These are phyloP conservation scores for Ficedula albicollis DNA, from an alignment of 2,797 vertebrate genomes.

Conservation along the genomic window DNA sequence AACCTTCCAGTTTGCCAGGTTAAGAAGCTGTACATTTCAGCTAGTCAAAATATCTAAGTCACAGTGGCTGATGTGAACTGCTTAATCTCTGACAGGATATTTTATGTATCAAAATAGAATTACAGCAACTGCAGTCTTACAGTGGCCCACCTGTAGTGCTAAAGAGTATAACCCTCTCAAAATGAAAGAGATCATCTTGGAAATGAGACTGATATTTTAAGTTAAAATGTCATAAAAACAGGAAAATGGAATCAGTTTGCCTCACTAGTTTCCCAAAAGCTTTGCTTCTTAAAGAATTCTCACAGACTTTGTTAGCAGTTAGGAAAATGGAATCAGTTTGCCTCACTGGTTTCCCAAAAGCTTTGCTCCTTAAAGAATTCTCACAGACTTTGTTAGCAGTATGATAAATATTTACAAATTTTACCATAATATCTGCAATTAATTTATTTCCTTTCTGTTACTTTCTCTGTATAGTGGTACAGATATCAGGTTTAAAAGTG, in stretches of 20 bases:
- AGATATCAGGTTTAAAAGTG: background rate
- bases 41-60: background rate
- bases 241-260: background rate
- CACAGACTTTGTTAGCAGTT: background rate
- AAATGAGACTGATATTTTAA: background rate
- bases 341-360: background rate
- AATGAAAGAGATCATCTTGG: background rate
- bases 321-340: background rate
- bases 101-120: background rate
- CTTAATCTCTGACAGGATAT: background rate
- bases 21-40: background rate
- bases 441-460: background rate
- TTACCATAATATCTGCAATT: background rate
- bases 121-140: background rate
- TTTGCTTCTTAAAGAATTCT: background rate
- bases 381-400: background rate
- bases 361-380: background rate
- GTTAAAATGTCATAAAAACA: background rate
- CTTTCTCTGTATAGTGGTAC: background rate
- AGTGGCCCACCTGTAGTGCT: background rate
- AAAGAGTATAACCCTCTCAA: background rate
- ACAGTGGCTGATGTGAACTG: accelerated
- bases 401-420: background rate
- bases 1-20: background rate
- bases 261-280: background rate